Evolutionary conservation across 2,797 vertebrate genomes (phyloP).

Genomic region (Rachycentron canadum): DNA sequence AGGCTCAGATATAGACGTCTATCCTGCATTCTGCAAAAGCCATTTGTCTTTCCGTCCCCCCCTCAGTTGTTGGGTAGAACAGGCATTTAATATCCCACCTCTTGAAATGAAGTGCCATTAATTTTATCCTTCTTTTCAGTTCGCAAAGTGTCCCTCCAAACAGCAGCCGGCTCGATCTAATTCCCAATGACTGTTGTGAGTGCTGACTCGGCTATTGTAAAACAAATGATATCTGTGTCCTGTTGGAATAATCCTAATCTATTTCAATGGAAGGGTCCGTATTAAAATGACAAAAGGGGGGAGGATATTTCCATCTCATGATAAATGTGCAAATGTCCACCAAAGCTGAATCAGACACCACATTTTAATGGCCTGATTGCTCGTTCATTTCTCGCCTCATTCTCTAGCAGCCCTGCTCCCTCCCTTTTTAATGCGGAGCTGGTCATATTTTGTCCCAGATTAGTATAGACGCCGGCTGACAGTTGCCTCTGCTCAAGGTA

Average conservation of each 20-base stretch:
- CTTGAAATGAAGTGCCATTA: conserved; percentile 57
- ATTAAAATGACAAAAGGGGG: conserved; percentile 73
- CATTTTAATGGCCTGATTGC: conserved; percentile 93
- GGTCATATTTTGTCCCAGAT: conserved; percentile 96
- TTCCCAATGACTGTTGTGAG: conserved; percentile 75
- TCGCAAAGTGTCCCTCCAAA: conserved; percentile 56
- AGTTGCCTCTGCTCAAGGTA: conserved; percentile 95
- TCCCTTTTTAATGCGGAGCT: conserved; percentile 90
- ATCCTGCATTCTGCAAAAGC: conserved; percentile 16
- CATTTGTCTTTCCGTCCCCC: conserved; percentile 61
- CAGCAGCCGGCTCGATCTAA: conserved; percentile 61
- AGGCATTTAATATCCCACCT: conserved; percentile 42
- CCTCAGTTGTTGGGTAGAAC: conserved; percentile 40
- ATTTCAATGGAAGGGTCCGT: conserved; percentile 76
- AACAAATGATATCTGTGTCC: conserved; percentile 84
- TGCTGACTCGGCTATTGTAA: conserved; percentile 82
- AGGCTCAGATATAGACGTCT: background rate
- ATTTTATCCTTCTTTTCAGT: conserved; percentile 64
- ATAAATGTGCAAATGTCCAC: conserved; percentile 90
- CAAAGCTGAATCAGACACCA: conserved; percentile 86
- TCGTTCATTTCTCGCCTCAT: conserved; percentile 91
- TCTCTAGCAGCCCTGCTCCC: conserved; percentile 75
- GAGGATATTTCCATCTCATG: conserved; percentile 78
- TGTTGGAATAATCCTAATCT: conserved; percentile 84
- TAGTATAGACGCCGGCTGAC: conserved; percentile 93